Percentiles rank a stretch among this genome's conserved stretches.
Conservation (phyloP, 2,888 invertebrate species). For the Carabus problematicus region DNA sequence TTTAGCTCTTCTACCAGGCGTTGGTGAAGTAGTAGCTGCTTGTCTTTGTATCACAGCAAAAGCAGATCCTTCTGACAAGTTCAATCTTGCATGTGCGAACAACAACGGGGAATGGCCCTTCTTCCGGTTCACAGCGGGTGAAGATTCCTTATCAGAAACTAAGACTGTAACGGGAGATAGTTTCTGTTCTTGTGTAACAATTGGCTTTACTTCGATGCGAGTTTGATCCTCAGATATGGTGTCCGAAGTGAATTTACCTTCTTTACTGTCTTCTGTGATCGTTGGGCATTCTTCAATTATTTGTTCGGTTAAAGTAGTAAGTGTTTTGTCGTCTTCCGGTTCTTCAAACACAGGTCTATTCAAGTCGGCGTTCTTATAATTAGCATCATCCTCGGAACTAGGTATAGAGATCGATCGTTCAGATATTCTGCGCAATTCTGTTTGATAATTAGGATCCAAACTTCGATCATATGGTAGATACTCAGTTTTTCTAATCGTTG, state of each 20-base stretch:
- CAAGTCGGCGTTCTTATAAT: slow-evolving; percentile 64
- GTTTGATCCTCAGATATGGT: slow-evolving; percentile 33
- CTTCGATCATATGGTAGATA: slow-evolving; percentile 66
- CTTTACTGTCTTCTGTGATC: slow-evolving; percentile 44
- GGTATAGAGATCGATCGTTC: slow-evolving; percentile 79
- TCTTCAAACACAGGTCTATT: slow-evolving; percentile 56
- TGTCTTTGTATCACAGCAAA: slow-evolving; percentile 77
- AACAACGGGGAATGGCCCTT: slow-evolving; percentile 79
- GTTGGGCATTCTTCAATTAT: slow-evolving; percentile 62
- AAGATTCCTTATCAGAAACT: slow-evolving; percentile 72
- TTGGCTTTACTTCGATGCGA: slow-evolving; percentile 48
- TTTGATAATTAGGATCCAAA: slow-evolving; percentile 68
- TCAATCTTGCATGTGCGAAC: slow-evolving; percentile 80
- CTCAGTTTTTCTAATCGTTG: slow-evolving; percentile 74
- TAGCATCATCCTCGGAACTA: slow-evolving; percentile 77
- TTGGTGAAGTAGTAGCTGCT: slow-evolving; percentile 78
- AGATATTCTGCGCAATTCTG: slow-evolving; percentile 73
- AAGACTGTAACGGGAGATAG: slow-evolving; percentile 61
- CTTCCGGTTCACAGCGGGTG: slow-evolving; percentile 68
- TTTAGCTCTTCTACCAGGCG: slow-evolving; percentile 78
- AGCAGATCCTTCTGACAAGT: slow-evolving; percentile 84
- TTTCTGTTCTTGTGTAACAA: slow-evolving; percentile 38
- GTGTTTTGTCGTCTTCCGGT: slow-evolving; percentile 49
- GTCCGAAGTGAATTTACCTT: slow-evolving; percentile 44
- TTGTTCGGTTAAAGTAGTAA: slow-evolving; percentile 54